Conservation (phyloP, 2,888 invertebrate species). For the Invenusta paracnida region DNA sequence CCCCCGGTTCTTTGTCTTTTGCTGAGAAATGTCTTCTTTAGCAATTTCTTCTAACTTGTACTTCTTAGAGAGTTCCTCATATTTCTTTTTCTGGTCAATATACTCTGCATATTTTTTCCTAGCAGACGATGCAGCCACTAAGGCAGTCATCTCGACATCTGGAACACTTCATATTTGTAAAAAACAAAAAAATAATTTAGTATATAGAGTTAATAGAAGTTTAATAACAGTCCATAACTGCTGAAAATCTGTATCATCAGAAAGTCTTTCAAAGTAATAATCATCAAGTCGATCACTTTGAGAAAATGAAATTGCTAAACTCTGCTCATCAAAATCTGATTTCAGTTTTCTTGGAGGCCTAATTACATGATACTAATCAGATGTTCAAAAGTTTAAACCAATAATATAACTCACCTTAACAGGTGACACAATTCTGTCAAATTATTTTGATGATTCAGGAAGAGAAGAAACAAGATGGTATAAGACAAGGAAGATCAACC, state of each 20-base stretch:
- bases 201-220: background rate
- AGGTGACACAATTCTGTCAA: background rate
- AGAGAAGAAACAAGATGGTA: background rate
- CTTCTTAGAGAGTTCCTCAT: background rate
- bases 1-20: background rate
- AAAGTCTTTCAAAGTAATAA: background rate
- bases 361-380: background rate
- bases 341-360: background rate
- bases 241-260: background rate
- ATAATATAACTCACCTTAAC: background rate
- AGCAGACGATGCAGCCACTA: slow-evolving; percentile 10
- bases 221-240: background rate
- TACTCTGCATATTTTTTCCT: slow-evolving; percentile 8
- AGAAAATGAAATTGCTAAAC: background rate
- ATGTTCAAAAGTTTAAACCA: background rate
- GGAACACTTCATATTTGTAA: too few species aligned
- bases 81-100: background rate
- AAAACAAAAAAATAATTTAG: too few species aligned
- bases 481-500: background rate
- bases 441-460: background rate
- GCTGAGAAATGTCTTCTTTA: background rate
- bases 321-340: background rate
- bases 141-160: too few species aligned
- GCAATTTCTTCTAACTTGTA: background rate
- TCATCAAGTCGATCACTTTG: background rate